Conservation (phyloP, 2,888 invertebrate species). For the Scaptomyza caliginosa region DNA sequence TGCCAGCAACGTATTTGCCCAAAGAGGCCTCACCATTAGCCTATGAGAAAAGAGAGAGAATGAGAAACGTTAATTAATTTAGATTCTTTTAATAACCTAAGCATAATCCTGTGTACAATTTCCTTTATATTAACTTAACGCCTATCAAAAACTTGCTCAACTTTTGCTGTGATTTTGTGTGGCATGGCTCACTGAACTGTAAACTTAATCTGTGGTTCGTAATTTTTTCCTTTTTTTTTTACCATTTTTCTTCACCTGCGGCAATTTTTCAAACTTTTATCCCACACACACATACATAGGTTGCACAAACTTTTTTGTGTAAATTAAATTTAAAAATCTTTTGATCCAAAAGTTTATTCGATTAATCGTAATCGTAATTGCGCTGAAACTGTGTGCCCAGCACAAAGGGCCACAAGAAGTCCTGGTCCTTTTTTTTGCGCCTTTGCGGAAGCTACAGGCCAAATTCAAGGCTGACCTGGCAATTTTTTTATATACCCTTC, state of each 20-base stretch:
- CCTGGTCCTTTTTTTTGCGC: not conserved
- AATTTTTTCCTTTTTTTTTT: not conserved
- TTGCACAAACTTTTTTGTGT: conserved; percentile 23
- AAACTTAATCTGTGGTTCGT: conserved; percentile 17
- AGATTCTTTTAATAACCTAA: conserved; percentile 1
- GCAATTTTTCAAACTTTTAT: conserved; percentile 46
- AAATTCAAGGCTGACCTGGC: conserved; percentile 4
- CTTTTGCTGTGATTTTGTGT: conserved; percentile 38
- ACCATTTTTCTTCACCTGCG: conserved; percentile 36
- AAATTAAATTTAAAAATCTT: conserved; percentile 56
- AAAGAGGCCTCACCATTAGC: conserved; percentile 95
- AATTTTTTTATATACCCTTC: not conserved
- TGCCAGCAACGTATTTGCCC: conserved; percentile 96
- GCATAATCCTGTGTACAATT: conserved; percentile 3
- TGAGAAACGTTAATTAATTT: conserved; percentile 37
- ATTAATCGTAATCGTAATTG: conserved; percentile 63
- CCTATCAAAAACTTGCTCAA: conserved; percentile 9
- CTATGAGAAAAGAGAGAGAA: conserved; percentile 84
- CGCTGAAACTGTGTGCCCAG: conserved; percentile 16
- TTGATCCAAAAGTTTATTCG: conserved; percentile 44
- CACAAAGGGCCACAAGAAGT: conserved; percentile 3
- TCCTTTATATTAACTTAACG: conserved; percentile 3
- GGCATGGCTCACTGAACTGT: conserved; percentile 38
- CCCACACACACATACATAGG: conserved; percentile 13
- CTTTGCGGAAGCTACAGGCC: not conserved